Percentiles rank a stretch among this genome's conserved stretches.
Conservation (phyloP, 2,113 vertebrate genomes). For the Tympanuchus pallidicinctus region DNA sequence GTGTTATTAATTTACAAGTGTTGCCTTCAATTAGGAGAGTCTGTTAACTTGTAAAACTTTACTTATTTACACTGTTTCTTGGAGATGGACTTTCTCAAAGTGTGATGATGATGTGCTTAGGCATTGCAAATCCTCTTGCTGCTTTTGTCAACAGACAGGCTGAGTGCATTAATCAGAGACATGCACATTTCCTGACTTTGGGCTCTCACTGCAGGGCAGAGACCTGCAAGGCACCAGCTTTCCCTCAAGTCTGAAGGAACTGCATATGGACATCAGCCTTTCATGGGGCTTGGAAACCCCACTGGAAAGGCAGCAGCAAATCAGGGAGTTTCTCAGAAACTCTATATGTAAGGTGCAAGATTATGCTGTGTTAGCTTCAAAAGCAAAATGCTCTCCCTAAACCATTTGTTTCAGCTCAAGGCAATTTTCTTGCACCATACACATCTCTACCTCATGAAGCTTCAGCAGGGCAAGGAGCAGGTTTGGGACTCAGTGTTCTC, state of each 20-base stretch:
- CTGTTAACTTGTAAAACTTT: conserved; percentile 55
- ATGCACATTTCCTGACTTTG: neutral
- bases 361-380: neutral
- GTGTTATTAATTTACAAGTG: conserved; percentile 67
- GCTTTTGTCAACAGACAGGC: conserved; percentile 47
- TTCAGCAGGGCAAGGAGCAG: neutral
- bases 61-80: conserved; percentile 70
- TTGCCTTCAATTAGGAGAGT: conserved; percentile 42
- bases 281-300: neutral
- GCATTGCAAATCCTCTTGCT: conserved; percentile 67
- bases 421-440: neutral
- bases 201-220: fast-evolving
- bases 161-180: conserved; percentile 33
- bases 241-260: neutral
- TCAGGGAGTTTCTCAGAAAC: neutral
- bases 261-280: neutral
- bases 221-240: neutral
- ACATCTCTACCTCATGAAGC: neutral
- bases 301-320: neutral
- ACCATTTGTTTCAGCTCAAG: neutral
- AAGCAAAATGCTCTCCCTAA: neutral
- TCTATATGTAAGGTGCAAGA: neutral
- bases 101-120: conserved; percentile 53
- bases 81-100: conserved; percentile 42
- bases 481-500: neutral